phyloP scores from a whole-genome alignment of 2,797 vertebrate genomes.

The Sebastes matsubarae region DNA sequence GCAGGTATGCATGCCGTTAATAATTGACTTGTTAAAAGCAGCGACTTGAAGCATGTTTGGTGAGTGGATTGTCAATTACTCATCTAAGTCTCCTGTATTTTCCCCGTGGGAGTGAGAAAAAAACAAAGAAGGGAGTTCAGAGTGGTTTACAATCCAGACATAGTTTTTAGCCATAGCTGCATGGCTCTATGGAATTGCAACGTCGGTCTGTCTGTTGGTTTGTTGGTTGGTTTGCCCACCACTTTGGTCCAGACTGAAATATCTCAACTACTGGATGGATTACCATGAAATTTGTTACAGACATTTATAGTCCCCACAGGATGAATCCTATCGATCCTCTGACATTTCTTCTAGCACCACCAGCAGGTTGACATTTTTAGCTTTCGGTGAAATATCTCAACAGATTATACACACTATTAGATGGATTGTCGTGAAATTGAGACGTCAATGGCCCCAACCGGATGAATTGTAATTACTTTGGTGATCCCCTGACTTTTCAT shows the following conservation, averaged over 20 bases:
- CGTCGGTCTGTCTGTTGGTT: background rate
- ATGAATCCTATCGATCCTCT: background rate
- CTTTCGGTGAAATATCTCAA: background rate
- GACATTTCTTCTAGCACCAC: background rate
- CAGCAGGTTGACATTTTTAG: background rate
- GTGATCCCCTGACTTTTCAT: background rate
- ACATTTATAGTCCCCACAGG: background rate
- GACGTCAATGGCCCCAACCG: background rate
- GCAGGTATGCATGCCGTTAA: slow-evolving; percentile 81
- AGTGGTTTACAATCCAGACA: background rate
- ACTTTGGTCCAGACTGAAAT: background rate
- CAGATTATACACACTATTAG: background rate
- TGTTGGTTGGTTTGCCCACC: too few relatives aligned
- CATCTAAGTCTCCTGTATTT: slow-evolving; percentile 46
- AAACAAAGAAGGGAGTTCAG: slow-evolving; percentile 6
- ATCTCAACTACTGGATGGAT: background rate
- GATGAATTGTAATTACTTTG: background rate
- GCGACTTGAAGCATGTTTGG: slow-evolving; percentile 52
- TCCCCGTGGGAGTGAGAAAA: slow-evolving; percentile 30
- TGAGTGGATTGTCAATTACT: slow-evolving; percentile 57
- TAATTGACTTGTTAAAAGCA: slow-evolving; percentile 76
- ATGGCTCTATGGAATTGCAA: background rate
- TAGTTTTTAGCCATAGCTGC: background rate
- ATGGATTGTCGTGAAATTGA: background rate
- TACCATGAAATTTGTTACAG: background rate